Base-by-base conservation (phyloP, 2,797 vertebrate genomes). In the Lepilemur ruficaudatus region DNA sequence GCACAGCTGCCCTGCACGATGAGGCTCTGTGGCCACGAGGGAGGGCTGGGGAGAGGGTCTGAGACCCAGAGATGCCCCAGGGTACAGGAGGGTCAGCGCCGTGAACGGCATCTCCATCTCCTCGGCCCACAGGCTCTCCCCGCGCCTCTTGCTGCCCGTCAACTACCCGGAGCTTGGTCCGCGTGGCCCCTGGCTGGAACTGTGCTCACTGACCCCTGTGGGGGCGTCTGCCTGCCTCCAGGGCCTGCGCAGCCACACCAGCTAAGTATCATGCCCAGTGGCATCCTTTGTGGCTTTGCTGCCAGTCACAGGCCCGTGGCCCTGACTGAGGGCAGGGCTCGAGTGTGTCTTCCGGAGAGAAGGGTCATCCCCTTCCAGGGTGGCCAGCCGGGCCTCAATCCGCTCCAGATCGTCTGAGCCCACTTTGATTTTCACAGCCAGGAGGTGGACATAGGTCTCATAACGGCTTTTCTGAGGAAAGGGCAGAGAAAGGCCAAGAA, bases 331-430 rank as follows among this genome's bases (percentile, higher is more conserved):
- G 96, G 99, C 99, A 2, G 99, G 99, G 92, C 99, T 99, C 4
- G 99, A 99, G 97, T 99, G 99, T 2, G 99, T 99, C 98, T 99
- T 99, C 93, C 99, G 98, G 92, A 99, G 98, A 93, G 98, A 98
- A 65, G 99, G 97, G 94, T 99, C 99, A 0, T 99, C 99, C 3
- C 98, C 98, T 28, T 99, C 99, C 67, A 98, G 98, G 13, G 98
- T 98, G 97, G 99, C 99, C 97, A 99, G 98, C 69, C 98, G 99
- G 91, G 99, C 99, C 98, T 99, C 99, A 0, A 99, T 99, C 98
- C 99, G 99, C 98, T 99, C 99, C 97, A 99, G 98, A 98, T 99
- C 99, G 22, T 99, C 99, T 0, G 99, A 99, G 94, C 99, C 99
- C 0, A 98, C 98, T 3, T 98, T 99, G 96, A 99, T 98, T 98